These are phyloP conservation scores for Dicrostonyx torquatus DNA, from an alignment of 2,797 vertebrate species.

Conservation along the genomic window DNA sequence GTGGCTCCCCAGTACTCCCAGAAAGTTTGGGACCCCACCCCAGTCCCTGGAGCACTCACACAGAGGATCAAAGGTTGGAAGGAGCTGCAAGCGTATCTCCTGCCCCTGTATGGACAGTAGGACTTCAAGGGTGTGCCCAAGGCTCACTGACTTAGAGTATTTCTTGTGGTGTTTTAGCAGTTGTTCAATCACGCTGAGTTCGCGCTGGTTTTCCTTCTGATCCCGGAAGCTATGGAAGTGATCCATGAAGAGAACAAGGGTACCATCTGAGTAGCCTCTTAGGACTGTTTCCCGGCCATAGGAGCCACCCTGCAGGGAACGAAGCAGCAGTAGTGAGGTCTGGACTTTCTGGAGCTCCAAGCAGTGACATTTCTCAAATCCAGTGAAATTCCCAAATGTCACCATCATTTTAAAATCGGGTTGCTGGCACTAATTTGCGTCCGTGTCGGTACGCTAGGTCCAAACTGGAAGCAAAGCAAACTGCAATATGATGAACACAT, in stretches of 20 bases:
- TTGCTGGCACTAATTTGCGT: neutral
- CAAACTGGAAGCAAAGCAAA: neutral
- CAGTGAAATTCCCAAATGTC: neutral
- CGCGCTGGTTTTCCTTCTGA: neutral
- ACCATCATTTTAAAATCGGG: neutral
- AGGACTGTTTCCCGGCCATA: slow-evolving; percentile 80
- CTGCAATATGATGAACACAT: too few relatives aligned
- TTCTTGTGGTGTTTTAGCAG: fast-evolving
- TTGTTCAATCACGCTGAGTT: fast-evolving
- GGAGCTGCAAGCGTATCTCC: neutral
- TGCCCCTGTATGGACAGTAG: neutral
- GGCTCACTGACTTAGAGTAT: fast-evolving
- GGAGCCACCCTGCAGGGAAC: slow-evolving; percentile 80
- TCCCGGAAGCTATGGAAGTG: slow-evolving; percentile 62
- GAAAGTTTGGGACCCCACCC: neutral
- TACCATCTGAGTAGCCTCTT: slow-evolving; percentile 72
- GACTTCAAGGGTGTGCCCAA: fast-evolving
- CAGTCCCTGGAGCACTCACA: slow-evolving; percentile 51
- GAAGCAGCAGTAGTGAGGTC: neutral
- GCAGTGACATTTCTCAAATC: neutral
- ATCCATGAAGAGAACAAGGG: slow-evolving; percentile 82
- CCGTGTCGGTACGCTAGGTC: neutral
- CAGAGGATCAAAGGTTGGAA: slow-evolving; percentile 33
- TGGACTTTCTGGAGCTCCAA: too few relatives aligned
- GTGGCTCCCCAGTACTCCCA: neutral